phyloP scores from a whole-genome alignment of 2,888 invertebrate genomes.

The Erebia aethiops region DNA sequence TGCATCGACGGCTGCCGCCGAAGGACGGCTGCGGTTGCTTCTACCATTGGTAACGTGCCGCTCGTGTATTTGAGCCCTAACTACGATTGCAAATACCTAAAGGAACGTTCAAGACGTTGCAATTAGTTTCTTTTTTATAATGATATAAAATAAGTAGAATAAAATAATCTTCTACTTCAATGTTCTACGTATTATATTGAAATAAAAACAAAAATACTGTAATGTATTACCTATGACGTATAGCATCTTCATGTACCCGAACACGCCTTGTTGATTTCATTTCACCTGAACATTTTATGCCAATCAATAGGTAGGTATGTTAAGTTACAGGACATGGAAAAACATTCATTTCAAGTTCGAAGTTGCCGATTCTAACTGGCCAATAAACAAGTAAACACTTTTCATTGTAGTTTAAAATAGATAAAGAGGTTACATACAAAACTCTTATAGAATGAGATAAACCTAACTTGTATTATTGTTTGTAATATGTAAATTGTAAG shows the following conservation, averaged over 20 bases:
- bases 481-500: no score
- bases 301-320: constrained; percentile 54
- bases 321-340: constrained; percentile 20
- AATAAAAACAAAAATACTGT: constrained; percentile 60
- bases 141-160: constrained; percentile 36
- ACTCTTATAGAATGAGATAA: not conserved
- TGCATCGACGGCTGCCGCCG: no score
- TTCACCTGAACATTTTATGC: constrained; percentile 82
- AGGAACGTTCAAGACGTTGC: constrained; percentile 30
- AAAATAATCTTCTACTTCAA: constrained; percentile 56
- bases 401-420: not conserved
- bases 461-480: not conserved
- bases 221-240: constrained; percentile 77
- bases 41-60: no score
- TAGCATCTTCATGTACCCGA: constrained; percentile 81
- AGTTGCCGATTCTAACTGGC: not conserved
- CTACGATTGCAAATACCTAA: constrained; percentile 43
- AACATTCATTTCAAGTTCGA: not conserved
- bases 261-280: constrained; percentile 82
- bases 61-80: constrained; percentile 17
- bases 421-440: not conserved
- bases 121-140: constrained; percentile 37
- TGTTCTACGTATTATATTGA: constrained; percentile 56
- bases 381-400: not conserved
- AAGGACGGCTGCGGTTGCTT: no score